Base-by-base conservation (phyloP, 2,113 vertebrate genomes). In the Chaenocephalus aceratus region DNA sequence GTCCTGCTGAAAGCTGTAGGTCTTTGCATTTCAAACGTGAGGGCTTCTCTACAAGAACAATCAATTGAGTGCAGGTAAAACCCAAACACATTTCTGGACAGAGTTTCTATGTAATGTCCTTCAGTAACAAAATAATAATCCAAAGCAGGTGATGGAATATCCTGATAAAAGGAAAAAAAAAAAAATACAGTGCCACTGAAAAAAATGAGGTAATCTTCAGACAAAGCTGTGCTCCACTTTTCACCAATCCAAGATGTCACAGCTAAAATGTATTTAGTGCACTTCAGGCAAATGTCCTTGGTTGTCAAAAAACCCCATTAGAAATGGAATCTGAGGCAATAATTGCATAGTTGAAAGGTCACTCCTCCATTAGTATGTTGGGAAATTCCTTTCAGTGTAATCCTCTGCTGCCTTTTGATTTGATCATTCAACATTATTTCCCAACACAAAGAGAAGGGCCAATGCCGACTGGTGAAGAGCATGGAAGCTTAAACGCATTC, bases 341-440 rank as follows among this genome's bases (percentile, higher is more conserved):
- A 67, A 85, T 75, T 85, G 67, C 34, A 67, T 57, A 86, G 83
- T 79, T 87, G 63, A 91, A 86, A 87, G 85, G 85, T 88, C 80
- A 70, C 34, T 41, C 44, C 48, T 86, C 53, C 68, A 52, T 84
- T 83, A 74, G 13, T 88, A 81, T 41, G 62, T 74, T 60, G n/a
- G 3, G 36, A 77, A 61, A 84, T 84, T 76, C 66, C 56, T 85
- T 89, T 87, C 44, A 77, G 59, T 44, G 45, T 67, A 77, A 81
- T 91, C 80, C 86, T 85, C 61, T 60, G 44, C 49, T 67, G 54
- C 36, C 70, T 76, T 84, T 84, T 75, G 52, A 82, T 62, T 58
- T 71, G 64, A 83, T 77, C 63, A 66, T 77, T 76, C 84, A 84
- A 54, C 21, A 54, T 13, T 4, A 58, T 81, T 75, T 76, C 30